A percentile compares a stretch with the other conserved stretches of the same genome.
These are phyloP conservation scores for Salvelinus sp. DNA, from an alignment of 2,113 vertebrate genomes.

Conservation along the genomic window DNA sequence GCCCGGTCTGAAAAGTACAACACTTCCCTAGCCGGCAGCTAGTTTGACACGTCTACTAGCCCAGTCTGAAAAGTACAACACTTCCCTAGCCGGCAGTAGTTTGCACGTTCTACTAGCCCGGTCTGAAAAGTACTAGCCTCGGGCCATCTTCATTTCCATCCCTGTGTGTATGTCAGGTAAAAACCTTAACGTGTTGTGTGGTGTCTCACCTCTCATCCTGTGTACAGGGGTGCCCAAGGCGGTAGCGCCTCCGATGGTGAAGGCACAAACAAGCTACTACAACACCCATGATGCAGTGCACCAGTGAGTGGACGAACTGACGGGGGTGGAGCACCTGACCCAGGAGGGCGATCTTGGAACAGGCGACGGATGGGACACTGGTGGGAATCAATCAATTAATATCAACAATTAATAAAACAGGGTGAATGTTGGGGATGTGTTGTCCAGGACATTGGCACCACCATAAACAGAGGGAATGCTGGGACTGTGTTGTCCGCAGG, in stretches of 20 bases:
- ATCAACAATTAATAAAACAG: neutral
- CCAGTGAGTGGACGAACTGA: constrained; percentile 82
- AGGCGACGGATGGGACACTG: constrained; percentile 88
- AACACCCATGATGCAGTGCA: constrained; percentile 86
- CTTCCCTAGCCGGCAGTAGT: too few relatives aligned
- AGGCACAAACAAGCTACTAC: constrained; percentile 84
- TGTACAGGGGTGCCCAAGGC: constrained; percentile 73
- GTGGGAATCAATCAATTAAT: constrained; percentile 10
- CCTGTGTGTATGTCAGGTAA: neutral
- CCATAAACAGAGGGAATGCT: neutral
- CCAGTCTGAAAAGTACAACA: too few relatives aligned
- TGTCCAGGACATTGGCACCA: too few relatives aligned
- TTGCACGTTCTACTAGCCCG: too few relatives aligned
- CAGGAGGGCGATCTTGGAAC: constrained; percentile 87
- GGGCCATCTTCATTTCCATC: too few relatives aligned
- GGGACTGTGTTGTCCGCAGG: too few relatives aligned
- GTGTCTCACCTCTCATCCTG: constrained; percentile 75
- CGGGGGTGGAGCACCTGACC: constrained; percentile 88
- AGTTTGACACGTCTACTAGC: too few relatives aligned
- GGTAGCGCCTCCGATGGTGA: constrained; percentile 82
- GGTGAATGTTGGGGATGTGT: neutral
- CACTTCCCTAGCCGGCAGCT: too few relatives aligned
- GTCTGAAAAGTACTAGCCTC: too few relatives aligned
- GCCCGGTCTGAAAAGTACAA: too few relatives aligned
- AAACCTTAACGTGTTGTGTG: neutral